These are phyloP conservation scores for Trematocara variabile DNA, from an alignment of 2,113 vertebrate species.

Conservation along the genomic window DNA sequence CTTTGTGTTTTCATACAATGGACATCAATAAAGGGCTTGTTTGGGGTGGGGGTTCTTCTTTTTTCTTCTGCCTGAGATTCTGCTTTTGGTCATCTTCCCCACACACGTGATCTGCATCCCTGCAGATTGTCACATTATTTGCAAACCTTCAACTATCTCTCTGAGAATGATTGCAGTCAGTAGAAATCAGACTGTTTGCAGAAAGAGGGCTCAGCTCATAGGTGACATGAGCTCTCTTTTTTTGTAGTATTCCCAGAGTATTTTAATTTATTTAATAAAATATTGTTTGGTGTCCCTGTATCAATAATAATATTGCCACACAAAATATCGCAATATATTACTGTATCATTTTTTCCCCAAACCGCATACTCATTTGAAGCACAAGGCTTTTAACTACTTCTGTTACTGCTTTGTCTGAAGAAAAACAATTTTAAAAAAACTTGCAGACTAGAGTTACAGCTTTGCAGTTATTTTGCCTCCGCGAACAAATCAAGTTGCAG, in stretches of 20 bases:
- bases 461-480: not conserved
- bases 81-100: not conserved
- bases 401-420: not conserved
- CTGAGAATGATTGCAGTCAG: not conserved
- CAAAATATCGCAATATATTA: not conserved
- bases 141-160: not conserved
- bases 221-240: not conserved
- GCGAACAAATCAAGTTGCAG: not conserved
- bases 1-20: too few relatives aligned
- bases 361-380: not conserved
- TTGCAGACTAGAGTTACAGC: not conserved
- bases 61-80: not conserved
- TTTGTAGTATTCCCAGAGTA: not conserved
- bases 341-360: not conserved
- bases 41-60: too few relatives aligned
- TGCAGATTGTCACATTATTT: not conserved
- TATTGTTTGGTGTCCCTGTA: not conserved
- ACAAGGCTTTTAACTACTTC: not conserved
- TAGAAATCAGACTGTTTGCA: not conserved
- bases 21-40: too few relatives aligned
- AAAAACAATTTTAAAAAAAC: not conserved
- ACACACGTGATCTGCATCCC: not conserved
- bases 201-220: not conserved
- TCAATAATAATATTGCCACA: not conserved
- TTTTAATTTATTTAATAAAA: not conserved